Evolutionary conservation across 2,888 invertebrate genomes (phyloP), one percentile per base, ranked within the genome.

Genomic region (Barypeithes pellucidus): DNA sequence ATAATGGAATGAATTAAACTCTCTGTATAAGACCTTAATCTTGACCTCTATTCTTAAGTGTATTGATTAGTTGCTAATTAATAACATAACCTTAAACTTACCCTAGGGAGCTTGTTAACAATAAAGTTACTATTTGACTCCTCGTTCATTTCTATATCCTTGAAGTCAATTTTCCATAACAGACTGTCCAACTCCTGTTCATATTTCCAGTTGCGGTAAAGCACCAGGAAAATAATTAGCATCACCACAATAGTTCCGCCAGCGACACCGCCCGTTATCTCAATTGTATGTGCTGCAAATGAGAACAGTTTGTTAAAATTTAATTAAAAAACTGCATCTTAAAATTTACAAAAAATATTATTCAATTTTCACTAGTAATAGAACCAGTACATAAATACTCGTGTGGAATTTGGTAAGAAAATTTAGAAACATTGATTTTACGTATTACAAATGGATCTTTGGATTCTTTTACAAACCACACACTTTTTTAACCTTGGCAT

Each of bases 151-250:
- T 95, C 92, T 59, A 97, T 93, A 81, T 97, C 97, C 75, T 93
- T 91, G 87, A 93, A 96, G 87, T 97, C 97, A 71, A 97, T 94
- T 87, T 97, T 96, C 97, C 97, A 97, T 43, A 97, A 89, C 43
- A 97, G 87, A 67, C 95, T 96, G 84, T 97, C 97, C 77, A 97
- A 88, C 82, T 97, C 97, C 82, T 97, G 96, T 83, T 97, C 97
- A 85, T 97, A 96, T 43, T 92, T 91, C 96, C 96, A 97, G 85
- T 97, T 97, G 72, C 97, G 91, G 87, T 93, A 95, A 11, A 95
- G 87, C 0, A 95, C 91, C 68, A 95, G 87, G 0, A 91, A 90
- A n/a, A 94, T 91, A 2, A 95, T 87, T 0, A 91, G 87, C 41
- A 95, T 85, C 4, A 95, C 86, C 0, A 95, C 87, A 12, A 93